Evolutionary conservation across 2,113 vertebrate genomes (phyloP).

Genomic region (Lophotis ruficrista): DNA sequence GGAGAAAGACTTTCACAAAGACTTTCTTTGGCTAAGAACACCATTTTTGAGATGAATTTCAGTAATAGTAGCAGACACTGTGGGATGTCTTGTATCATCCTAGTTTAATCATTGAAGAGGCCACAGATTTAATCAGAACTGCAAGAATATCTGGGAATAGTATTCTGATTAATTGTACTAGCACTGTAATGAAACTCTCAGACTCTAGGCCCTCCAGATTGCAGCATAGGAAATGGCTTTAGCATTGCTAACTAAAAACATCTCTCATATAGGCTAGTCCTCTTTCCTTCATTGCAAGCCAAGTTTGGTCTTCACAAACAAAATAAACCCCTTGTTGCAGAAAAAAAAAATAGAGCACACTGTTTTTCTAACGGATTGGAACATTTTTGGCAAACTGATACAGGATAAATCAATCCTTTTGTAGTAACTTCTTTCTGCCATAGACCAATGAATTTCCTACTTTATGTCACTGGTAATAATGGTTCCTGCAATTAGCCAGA

Average conservation of each 20-base stretch:
- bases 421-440: background rate
- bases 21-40: background rate
- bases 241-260: background rate
- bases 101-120: constrained; percentile 8
- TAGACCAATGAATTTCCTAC: background rate
- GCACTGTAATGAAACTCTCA: background rate
- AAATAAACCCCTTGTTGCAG: background rate
- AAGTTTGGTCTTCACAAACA: background rate
- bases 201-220: background rate
- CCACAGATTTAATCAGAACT: constrained; percentile 20
- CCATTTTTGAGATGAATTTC: background rate
- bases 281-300: background rate
- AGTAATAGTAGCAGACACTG: background rate
- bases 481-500: background rate
- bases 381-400: background rate
- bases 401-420: background rate
- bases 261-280: background rate
- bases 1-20: background rate
- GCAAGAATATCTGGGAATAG: background rate
- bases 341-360: background rate
- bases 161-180: constrained; percentile 2
- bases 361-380: background rate
- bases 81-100: background rate
- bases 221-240: background rate
- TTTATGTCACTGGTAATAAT: background rate